A percentile compares a stretch with the other conserved stretches of the same genome.
Evolutionary conservation across 2,113 vertebrate species (phyloP).

Genomic region (Athene noctua): DNA sequence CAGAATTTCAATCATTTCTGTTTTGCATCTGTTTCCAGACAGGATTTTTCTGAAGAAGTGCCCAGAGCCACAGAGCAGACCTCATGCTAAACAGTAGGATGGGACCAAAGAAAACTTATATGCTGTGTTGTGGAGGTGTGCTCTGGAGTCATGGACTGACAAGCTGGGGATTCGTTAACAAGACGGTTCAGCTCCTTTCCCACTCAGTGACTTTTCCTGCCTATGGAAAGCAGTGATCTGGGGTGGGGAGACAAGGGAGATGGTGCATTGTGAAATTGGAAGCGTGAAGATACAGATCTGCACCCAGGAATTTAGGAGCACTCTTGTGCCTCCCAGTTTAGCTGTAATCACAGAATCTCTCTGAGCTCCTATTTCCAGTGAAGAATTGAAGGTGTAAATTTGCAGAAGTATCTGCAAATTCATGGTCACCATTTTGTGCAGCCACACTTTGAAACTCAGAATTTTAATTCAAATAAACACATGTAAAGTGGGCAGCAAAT

Average conservation of each 20-base stretch:
- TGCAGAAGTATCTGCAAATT: not conserved
- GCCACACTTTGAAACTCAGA: not conserved
- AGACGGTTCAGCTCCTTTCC: not conserved
- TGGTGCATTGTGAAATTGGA: not conserved
- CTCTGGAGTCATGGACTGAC: not conserved
- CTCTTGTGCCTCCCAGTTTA: not conserved
- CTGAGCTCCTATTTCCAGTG: not conserved
- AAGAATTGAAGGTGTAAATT: not conserved
- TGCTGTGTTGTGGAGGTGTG: not conserved
- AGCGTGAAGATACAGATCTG: not conserved
- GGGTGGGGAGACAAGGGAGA: not conserved
- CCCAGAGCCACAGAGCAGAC: not conserved
- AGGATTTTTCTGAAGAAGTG: not conserved
- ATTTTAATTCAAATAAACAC: not conserved
- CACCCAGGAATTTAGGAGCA: not conserved
- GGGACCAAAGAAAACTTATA: not conserved
- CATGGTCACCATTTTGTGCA: not conserved
- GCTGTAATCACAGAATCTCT: not conserved
- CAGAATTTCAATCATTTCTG: not conserved
- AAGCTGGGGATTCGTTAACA: not conserved
- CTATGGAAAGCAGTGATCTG: not conserved
- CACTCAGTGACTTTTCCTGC: not conserved
- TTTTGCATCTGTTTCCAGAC: not conserved
- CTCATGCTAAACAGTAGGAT: not conserved
- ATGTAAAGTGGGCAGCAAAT: not conserved